These are phyloP conservation scores for Diglossa brunneiventris DNA, from an alignment of 2,113 vertebrate genomes.

Conservation along the genomic window DNA sequence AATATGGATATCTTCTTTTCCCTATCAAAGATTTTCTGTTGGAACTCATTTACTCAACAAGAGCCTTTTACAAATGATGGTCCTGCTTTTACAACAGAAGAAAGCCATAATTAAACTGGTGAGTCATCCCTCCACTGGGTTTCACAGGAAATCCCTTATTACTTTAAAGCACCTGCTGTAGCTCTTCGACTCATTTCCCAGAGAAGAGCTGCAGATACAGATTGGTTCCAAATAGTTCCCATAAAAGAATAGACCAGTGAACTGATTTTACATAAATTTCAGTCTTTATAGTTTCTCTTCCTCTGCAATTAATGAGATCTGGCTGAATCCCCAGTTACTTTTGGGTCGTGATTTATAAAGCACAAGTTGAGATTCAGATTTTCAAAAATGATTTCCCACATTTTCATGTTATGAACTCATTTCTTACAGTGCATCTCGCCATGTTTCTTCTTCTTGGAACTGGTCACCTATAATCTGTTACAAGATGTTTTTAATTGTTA, in stretches of 20 bases:
- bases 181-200: slow-evolving; percentile 36
- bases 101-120: slow-evolving; percentile 26
- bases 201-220: slow-evolving; percentile 11
- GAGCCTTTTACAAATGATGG: background rate
- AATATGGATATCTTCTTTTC: background rate
- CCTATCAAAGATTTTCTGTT: slow-evolving; percentile 8
- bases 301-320: slow-evolving; percentile 59
- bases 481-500: background rate
- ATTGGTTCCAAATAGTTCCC: slow-evolving; percentile 49
- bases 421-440: background rate
- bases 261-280: slow-evolving; percentile 45
- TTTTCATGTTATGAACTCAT: slow-evolving; percentile 39
- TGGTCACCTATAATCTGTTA: background rate
- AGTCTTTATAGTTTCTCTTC: slow-evolving; percentile 40
- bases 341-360: slow-evolving; percentile 56
- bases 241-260: slow-evolving; percentile 44
- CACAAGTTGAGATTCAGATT: slow-evolving; percentile 16
- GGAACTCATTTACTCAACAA: background rate
- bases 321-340: slow-evolving; percentile 44
- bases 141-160: slow-evolving; percentile 56
- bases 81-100: slow-evolving; percentile 9
- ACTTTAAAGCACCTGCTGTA: slow-evolving; percentile 34
- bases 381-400: slow-evolving; percentile 39
- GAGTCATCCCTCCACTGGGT: slow-evolving; percentile 24
- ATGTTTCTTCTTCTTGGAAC: slow-evolving; percentile 30